These are phyloP conservation scores for Leuciscus idus DNA, from an alignment of 2,113 vertebrate species.

Conservation along the genomic window DNA sequence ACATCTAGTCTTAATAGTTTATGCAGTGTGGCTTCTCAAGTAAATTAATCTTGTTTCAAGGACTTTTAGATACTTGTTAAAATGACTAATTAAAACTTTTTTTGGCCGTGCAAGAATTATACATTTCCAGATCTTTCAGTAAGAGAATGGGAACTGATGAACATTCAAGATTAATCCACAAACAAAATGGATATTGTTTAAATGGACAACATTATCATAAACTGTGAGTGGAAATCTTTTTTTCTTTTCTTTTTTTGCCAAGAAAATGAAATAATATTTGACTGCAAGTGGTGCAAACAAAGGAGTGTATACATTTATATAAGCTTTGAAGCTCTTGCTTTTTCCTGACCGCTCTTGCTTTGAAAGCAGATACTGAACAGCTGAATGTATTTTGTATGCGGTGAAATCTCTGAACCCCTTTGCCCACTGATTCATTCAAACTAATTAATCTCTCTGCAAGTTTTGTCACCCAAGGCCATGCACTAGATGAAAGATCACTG, in stretches of 20 bases:
- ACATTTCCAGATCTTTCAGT: not conserved
- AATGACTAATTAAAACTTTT: not conserved
- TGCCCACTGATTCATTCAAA: slow-evolving; percentile 19
- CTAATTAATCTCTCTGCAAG: slow-evolving; percentile 55
- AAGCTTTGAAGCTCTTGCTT: not conserved
- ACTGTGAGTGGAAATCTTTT: not conserved
- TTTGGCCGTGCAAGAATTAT: not conserved
- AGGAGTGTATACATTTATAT: not conserved
- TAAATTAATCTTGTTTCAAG: not conserved
- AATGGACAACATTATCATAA: not conserved
- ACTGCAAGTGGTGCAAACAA: not conserved
- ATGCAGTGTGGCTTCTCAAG: not conserved
- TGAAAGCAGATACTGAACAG: not conserved
- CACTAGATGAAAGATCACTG: slow-evolving; percentile 46
- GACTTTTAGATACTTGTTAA: not conserved
- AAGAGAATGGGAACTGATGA: too few relatives aligned
- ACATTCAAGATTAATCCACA: not conserved
- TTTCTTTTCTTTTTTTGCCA: not conserved
- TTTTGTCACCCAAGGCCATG: slow-evolving; percentile 50
- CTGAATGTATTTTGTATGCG: slow-evolving; percentile 40
- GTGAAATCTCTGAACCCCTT: not conserved
- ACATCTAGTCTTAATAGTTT: not conserved
- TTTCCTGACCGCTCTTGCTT: not conserved
- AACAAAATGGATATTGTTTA: not conserved
- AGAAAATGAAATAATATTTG: not conserved